Base-by-base conservation (phyloP, 2,888 invertebrate species). In the Drosophila meridiana region DNA sequence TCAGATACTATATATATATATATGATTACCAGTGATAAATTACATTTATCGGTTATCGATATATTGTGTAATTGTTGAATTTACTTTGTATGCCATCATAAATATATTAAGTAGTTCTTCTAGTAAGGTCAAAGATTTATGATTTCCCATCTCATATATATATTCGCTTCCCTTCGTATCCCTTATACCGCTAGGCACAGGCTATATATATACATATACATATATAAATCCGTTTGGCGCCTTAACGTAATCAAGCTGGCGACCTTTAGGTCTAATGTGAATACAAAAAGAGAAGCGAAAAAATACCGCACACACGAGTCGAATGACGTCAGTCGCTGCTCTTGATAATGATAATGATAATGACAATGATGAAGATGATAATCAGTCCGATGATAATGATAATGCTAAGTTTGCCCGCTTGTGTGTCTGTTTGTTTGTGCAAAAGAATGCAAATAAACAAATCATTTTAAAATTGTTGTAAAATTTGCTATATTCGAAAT, bases 241-340 rank as follows among this genome's bases (percentile, higher is more conserved):
- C 40, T 5, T 30, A 66, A 45, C 45, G 53, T 63, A 55, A 63
- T 74, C 76, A 38, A 45, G 20, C 48, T 48, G 7, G 55, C 38
- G 73, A 48, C 55, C 48, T 57, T 40, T 34, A 34, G 63, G 56
- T 63, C 50, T 14, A 56, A n/a, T 36, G 61, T 50, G 34, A 71
- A 69, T 28, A 55, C 28, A 11, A 55, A 38, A 42, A 40, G n/a
- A 11, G 9, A 20, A 14, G 28, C 28, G 13, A 45, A 26, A 45
- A 20, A n/a, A 42, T n/a, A n/a, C 43, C 52, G 9, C 34, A 4
- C 59, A 50, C 28, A 50, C 66, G 34, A 52, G 45, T 8, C 40
- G 20, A 65, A 53, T 78, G 81, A 78, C 78, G 78, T 77, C 67
- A 56, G 59, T 48, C 55, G 36, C 58, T 73, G 66, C n/a, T 73